A percentile compares a stretch with the other conserved stretches of the same genome.
Conservation (phyloP, 2,797 vertebrate genomes). For the Synanceia verrucosa region DNA sequence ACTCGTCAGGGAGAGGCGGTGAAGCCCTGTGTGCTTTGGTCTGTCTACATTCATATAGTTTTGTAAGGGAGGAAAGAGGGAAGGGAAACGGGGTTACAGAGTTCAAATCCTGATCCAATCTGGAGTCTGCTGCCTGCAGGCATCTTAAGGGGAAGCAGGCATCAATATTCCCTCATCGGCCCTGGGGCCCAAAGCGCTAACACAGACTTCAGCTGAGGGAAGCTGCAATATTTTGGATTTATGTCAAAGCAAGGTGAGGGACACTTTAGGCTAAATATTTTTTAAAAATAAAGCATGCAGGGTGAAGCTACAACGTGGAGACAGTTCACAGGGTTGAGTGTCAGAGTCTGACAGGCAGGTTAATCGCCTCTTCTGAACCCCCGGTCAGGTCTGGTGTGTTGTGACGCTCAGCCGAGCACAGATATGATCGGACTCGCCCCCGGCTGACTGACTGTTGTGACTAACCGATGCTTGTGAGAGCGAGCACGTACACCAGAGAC, state of each 20-base stretch:
- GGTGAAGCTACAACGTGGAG: constrained; percentile 2
- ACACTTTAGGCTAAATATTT: constrained; percentile 37
- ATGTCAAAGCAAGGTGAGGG: constrained; percentile 47
- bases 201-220: constrained; percentile 30
- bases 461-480: not conserved
- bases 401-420: constrained; percentile 14
- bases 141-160: constrained; percentile 49
- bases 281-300: constrained; percentile 31
- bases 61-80: constrained; percentile 3
- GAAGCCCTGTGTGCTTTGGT: constrained; percentile 3
- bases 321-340: constrained; percentile 40
- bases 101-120: constrained; percentile 38
- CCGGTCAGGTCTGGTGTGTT: constrained; percentile 24
- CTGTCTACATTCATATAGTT: constrained; percentile 23
- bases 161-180: constrained; percentile 47
- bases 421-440: constrained; percentile 32
- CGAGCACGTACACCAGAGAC: not conserved
- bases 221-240: constrained; percentile 20
- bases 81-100: constrained; percentile 23
- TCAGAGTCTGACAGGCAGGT: constrained; percentile 44
- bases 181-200: constrained; percentile 29
- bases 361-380: constrained; percentile 30
- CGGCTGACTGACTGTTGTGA: constrained; percentile 17
- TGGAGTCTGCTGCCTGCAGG: constrained; percentile 40
- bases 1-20: constrained; percentile 22